phyloP scores from a whole-genome alignment of 1,140 invertebrate genomes.

The Zaprionus kolodkinae region DNA sequence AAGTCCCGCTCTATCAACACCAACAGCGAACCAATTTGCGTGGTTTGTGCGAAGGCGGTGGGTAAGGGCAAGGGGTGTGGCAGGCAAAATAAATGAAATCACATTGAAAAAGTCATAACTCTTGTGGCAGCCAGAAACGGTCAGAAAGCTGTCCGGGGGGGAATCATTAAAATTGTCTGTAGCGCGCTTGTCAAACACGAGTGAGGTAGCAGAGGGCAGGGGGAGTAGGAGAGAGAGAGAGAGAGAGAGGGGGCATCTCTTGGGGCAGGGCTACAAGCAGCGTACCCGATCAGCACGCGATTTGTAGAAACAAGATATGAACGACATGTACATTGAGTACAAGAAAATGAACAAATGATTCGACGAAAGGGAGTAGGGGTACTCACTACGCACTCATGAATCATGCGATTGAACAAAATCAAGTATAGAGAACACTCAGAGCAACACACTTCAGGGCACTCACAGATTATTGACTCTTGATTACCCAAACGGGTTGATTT shows the following conservation, averaged over 20 bases:
- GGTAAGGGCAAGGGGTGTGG: conserved; percentile 1
- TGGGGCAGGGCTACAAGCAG: conserved; percentile 20
- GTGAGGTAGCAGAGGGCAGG: conserved; percentile 7
- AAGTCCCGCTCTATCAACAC: conserved; percentile 73
- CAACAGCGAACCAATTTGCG: conserved; percentile 59
- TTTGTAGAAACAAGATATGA: conserved; percentile 79
- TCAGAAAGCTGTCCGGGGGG: conserved; percentile 52
- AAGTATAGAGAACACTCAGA: conserved; percentile 45
- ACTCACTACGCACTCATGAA: conserved; percentile 62
- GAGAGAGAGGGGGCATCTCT: conserved; percentile 15
- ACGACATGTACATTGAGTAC: conserved; percentile 79
- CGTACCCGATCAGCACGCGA: conserved; percentile 71
- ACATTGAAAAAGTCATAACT: conserved; percentile 80
- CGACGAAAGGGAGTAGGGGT: background rate
- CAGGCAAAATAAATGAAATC: conserved; percentile 74
- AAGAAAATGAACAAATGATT: conserved; percentile 60
- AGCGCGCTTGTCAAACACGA: conserved; percentile 76
- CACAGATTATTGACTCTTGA: conserved; percentile 70
- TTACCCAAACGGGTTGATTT: conserved; percentile 65
- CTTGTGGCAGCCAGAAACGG: conserved; percentile 56
- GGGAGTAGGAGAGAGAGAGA: conserved; percentile 9
- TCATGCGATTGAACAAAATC: conserved; percentile 68
- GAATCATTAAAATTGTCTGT: conserved; percentile 80
- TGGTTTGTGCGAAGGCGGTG: conserved; percentile 9
- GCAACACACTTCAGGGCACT: conserved; percentile 12